These are phyloP conservation scores for Adelphocoris suturalis DNA, from an alignment of 2,888 invertebrate species.

Conservation along the genomic window DNA sequence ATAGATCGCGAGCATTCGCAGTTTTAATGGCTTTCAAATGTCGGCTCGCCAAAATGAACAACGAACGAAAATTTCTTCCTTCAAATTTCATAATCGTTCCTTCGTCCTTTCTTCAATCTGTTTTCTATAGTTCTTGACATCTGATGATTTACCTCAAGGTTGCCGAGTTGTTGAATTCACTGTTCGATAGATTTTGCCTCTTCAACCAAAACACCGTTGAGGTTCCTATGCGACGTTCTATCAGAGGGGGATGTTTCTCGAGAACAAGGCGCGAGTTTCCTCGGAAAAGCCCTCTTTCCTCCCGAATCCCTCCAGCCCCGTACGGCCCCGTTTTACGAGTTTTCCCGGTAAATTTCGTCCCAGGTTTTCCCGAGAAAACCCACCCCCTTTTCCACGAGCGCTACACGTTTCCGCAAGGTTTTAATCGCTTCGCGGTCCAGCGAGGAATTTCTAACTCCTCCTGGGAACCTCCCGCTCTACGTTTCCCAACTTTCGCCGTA, in stretches of 20 bases:
- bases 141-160: no score
- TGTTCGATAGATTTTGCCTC: neutral
- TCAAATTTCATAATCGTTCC: no score
- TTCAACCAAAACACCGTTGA: neutral
- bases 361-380: slow-evolving; percentile 4
- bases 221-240: no score
- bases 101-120: no score
- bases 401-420: neutral
- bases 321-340: neutral
- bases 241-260: neutral
- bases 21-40: no score
- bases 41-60: no score
- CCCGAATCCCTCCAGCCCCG: neutral
- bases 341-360: slow-evolving; percentile 1
- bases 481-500: neutral
- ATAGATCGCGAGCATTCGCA: no score
- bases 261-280: neutral
- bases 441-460: neutral
- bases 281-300: neutral
- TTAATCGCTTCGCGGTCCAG: neutral
- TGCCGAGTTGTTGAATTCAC: no score
- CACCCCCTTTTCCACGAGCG: neutral
- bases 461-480: neutral
- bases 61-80: no score
- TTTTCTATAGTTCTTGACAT: no score